phyloP scores from a whole-genome alignment of 2,888 invertebrate genomes.

The Thera britannica region DNA sequence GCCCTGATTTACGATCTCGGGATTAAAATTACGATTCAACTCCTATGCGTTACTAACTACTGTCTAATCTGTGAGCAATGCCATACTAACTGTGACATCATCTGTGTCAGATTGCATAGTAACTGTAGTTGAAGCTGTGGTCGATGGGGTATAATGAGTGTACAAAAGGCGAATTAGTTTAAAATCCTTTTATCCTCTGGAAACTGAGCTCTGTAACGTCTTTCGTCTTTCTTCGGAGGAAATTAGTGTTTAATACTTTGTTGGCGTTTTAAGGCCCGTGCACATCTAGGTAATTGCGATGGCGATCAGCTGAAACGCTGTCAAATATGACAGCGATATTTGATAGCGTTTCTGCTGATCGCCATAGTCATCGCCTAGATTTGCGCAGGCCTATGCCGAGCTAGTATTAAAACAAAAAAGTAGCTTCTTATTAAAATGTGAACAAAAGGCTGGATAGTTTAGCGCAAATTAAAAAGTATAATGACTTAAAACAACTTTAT shows the following conservation, averaged over 20 bases:
- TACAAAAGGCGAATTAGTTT: conserved; percentile 56
- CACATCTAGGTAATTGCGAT: too few species aligned
- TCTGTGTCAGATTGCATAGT: conserved; percentile 6
- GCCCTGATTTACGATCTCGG: conserved; percentile 36
- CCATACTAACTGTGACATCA: conserved; percentile 8
- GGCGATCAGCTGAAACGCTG: too few species aligned
- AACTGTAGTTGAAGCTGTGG: conserved; percentile 11
- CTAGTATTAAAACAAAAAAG: too few species aligned
- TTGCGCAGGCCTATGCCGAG: too few species aligned
- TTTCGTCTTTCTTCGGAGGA: conserved; percentile 40
- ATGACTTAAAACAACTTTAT: too few species aligned
- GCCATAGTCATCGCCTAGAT: too few species aligned
- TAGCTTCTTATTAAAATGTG: too few species aligned
- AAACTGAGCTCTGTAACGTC: conserved; percentile 51
- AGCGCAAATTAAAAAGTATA: too few species aligned
- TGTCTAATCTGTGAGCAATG: not conserved
- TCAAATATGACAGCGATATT: too few species aligned
- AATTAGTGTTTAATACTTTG: conserved; percentile 45
- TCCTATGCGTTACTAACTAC: conserved; percentile 15
- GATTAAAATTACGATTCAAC: conserved; percentile 45
- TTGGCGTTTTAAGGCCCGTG: not conserved
- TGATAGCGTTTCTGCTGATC: too few species aligned
- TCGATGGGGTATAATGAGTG: conserved; percentile 45
- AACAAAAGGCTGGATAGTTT: too few species aligned
- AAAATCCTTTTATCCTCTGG: conserved; percentile 48